phyloP scores from a whole-genome alignment of 1,140 invertebrate genomes.

The Nomia melanderi region DNA sequence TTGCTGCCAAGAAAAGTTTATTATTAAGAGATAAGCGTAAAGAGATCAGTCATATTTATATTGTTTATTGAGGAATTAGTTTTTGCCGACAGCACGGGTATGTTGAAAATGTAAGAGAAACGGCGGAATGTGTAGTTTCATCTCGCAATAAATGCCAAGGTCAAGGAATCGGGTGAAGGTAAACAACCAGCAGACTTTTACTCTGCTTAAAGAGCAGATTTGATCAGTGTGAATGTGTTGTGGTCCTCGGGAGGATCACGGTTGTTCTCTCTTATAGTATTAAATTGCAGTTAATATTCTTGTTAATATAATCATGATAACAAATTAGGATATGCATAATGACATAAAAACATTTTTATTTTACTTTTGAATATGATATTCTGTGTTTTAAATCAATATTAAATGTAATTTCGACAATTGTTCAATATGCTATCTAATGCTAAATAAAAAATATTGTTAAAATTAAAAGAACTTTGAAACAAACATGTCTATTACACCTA shows the following conservation, averaged over 20 bases:
- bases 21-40: neutral
- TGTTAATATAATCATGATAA: neutral
- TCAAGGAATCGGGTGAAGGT: constrained; percentile 76
- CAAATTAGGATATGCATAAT: neutral
- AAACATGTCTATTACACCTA: constrained; percentile 30
- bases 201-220: constrained; percentile 28
- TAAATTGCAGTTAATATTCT: neutral
- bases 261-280: neutral
- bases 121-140: neutral
- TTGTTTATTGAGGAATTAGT: neutral
- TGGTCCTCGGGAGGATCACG: constrained; percentile 1
- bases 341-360: neutral
- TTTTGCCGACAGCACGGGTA: neutral
- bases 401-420: neutral
- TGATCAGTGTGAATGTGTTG: constrained; percentile 25
- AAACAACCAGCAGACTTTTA: constrained; percentile 72
- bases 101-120: constrained; percentile 4
- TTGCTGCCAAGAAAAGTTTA: neutral
- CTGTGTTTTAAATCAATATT: neutral
- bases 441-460: neutral
- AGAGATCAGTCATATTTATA: constrained; percentile 8
- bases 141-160: constrained; percentile 73
- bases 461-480: neutral
- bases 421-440: neutral
- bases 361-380: neutral